Percentiles rank a stretch among this genome's conserved stretches.
These are phyloP conservation scores for Rhynchomys soricoides DNA, from an alignment of 2,113 vertebrate genomes.

Conservation along the genomic window DNA sequence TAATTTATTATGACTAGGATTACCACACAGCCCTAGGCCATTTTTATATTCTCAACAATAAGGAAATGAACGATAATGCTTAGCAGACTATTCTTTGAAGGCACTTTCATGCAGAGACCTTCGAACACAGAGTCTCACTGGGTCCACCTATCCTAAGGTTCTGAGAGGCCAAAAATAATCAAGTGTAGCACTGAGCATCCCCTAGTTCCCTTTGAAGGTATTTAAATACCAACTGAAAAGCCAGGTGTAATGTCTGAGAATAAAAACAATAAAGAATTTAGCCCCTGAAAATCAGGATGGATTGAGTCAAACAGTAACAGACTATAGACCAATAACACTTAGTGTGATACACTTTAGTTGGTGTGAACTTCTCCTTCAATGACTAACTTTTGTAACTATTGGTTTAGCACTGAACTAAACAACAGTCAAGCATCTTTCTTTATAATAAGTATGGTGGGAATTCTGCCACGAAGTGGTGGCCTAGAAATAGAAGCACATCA, in stretches of 20 bases:
- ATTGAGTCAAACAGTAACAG: not conserved
- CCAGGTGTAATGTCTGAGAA: not conserved
- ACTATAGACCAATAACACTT: not conserved
- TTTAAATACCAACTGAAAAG: not conserved
- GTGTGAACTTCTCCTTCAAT: not conserved
- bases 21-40: not conserved
- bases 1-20: not conserved
- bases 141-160: not conserved
- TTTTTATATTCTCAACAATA: not conserved
- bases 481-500: not conserved
- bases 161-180: not conserved
- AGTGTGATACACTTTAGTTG: not conserved
- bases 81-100: not conserved
- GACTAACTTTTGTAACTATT: not conserved
- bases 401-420: not conserved
- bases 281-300: not conserved
- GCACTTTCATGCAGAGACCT: not conserved
- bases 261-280: not conserved
- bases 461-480: constrained; percentile 57
- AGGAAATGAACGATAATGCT: not conserved
- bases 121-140: not conserved
- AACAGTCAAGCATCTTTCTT: not conserved
- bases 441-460: constrained; percentile 13
- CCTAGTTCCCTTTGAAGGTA: not conserved
- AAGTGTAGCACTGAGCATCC: not conserved